These are phyloP conservation scores for Periophthalmus modestus DNA, from an alignment of 2,113 vertebrate genomes.

Conservation along the genomic window DNA sequence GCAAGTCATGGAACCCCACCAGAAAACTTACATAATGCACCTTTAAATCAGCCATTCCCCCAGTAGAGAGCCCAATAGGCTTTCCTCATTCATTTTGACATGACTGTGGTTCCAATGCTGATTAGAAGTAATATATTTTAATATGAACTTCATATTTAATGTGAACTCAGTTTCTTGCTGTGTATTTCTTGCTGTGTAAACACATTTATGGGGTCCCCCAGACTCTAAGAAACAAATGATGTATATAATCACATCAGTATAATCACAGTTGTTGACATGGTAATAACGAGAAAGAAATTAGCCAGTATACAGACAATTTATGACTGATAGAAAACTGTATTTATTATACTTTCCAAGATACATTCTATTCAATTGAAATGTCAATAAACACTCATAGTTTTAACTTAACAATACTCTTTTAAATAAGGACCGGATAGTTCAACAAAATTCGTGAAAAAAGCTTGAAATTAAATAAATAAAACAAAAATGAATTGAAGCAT, in stretches of 20 bases:
- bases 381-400: constrained; percentile 79
- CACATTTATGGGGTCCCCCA: too few relatives aligned
- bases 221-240: too few relatives aligned
- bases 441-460: constrained; percentile 65
- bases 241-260: not conserved
- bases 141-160: too few relatives aligned
- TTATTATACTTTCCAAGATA: constrained; percentile 83
- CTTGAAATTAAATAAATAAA: constrained; percentile 73
- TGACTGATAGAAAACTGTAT: constrained; percentile 79
- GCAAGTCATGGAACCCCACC: too few relatives aligned
- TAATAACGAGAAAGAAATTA: constrained; percentile 75
- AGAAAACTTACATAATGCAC: not conserved
- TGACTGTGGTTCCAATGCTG: too few relatives aligned
- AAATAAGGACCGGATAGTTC: constrained; percentile 77
- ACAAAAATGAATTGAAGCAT: constrained; percentile 62
- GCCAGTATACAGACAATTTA: constrained; percentile 77
- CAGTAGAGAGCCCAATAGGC: too few relatives aligned
- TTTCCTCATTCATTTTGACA: too few relatives aligned
- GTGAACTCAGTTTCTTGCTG: too few relatives aligned
- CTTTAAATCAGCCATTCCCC: too few relatives aligned
- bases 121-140: too few relatives aligned
- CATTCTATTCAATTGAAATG: constrained; percentile 80
- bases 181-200: too few relatives aligned
- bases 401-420: constrained; percentile 78
- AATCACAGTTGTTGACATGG: constrained; percentile 61